These are phyloP conservation scores for Elephantulus edwardii DNA, from an alignment of 2,113 vertebrate genomes.

Conservation along the genomic window DNA sequence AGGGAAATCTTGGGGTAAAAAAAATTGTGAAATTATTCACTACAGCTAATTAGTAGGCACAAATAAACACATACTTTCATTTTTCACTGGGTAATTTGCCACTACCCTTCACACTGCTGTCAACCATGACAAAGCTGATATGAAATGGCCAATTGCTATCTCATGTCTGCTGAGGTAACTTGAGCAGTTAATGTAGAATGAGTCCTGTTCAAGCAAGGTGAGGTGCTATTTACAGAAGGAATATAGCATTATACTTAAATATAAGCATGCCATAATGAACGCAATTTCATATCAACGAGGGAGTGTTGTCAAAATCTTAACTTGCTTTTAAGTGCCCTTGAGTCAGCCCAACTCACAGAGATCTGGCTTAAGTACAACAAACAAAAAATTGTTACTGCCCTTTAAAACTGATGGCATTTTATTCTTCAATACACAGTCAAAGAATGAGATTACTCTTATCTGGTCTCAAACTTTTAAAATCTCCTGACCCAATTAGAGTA, in stretches of 20 bases:
- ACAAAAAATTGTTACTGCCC: background rate
- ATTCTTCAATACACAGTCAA: background rate
- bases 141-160: background rate
- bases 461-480: conserved; percentile 33
- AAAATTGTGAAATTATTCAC: background rate
- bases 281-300: background rate
- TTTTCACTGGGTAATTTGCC: background rate
- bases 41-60: background rate
- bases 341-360: background rate
- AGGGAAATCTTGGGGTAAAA: background rate
- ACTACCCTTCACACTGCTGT: background rate
- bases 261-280: background rate
- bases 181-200: background rate
- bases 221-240: background rate
- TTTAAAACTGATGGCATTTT: background rate
- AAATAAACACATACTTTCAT: background rate
- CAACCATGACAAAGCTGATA: background rate
- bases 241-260: background rate
- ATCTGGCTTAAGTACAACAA: background rate
- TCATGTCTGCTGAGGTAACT: background rate
- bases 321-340: background rate
- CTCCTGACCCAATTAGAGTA: conserved; percentile 36
- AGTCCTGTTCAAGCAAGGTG: too few species aligned
- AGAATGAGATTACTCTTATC: conserved; percentile 8
- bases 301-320: background rate